phyloP scores from a whole-genome alignment of 2,797 vertebrate genomes.

The Sphaeramia orbicularis region DNA sequence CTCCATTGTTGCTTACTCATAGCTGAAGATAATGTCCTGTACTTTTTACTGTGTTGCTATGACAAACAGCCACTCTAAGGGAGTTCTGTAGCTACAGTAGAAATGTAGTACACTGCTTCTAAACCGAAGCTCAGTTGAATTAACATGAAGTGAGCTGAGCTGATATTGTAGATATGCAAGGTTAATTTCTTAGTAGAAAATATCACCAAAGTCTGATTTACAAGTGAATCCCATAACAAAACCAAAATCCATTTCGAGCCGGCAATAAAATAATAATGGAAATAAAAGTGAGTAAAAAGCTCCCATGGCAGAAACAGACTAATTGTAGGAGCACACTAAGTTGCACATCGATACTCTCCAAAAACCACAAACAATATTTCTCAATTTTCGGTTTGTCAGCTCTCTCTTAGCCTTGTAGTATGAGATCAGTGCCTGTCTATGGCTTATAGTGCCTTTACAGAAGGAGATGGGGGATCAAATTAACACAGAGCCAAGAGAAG shows the following conservation, averaged over 20 bases:
- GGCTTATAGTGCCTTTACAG: constrained; percentile 48
- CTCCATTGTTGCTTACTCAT: no score
- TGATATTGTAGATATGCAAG: no score
- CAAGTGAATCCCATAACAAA: constrained; percentile 30
- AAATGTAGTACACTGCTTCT: no score
- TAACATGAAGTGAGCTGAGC: no score
- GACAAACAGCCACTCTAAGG: no score
- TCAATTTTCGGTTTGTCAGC: constrained; percentile 14
- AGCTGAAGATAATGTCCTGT: no score
- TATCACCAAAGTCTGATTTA: constrained; percentile 15
- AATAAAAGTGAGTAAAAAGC: constrained; percentile 21
- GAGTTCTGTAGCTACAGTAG: no score
- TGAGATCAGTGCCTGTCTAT: constrained; percentile 43
- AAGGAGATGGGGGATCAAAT: constrained; percentile 53
- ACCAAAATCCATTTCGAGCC: not conserved
- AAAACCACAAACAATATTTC: constrained; percentile 45
- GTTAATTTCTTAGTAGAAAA: no score
- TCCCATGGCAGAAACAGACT: constrained; percentile 37
- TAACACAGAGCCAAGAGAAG: constrained; percentile 48
- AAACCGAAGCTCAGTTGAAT: no score
- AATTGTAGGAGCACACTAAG: constrained; percentile 21
- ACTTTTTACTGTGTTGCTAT: no score
- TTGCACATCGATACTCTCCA: constrained; percentile 27
- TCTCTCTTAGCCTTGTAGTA: constrained; percentile 31
- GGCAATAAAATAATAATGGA: no score